Conservation (phyloP, 2,113 vertebrate genomes). For the Alouatta palliata region DNA sequence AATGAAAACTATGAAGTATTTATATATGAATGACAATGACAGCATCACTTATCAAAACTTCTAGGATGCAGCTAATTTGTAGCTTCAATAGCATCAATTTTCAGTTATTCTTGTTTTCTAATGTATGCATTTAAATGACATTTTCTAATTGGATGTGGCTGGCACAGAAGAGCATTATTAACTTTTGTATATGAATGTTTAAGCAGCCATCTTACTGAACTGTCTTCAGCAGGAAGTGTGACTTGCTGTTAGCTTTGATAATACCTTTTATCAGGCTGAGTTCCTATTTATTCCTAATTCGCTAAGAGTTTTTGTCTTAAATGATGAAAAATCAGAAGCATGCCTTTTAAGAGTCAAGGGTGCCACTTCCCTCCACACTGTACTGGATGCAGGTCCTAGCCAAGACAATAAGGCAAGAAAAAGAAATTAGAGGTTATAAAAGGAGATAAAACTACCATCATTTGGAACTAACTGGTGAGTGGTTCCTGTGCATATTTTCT, state of each 20-base stretch:
- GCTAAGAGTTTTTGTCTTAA: not conserved
- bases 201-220: not conserved
- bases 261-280: not conserved
- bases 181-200: not conserved
- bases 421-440: not conserved
- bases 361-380: not conserved
- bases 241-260: not conserved
- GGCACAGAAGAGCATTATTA: not conserved
- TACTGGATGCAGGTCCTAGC: not conserved
- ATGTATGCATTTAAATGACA: not conserved
- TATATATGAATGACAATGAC: constrained; percentile 34
- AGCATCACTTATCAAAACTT: constrained; percentile 27
- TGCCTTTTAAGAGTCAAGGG: constrained; percentile 16
- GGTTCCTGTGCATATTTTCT: not conserved
- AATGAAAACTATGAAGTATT: constrained; percentile 57
- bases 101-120: constrained; percentile 13
- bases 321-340: not conserved
- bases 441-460: not conserved
- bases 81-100: constrained; percentile 36
- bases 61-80: not conserved
- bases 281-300: not conserved
- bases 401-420: not conserved
- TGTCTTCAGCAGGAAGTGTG: not conserved
- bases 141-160: constrained; percentile 28
- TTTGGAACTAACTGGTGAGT: not conserved